Evolutionary conservation across 2,888 invertebrate species (phyloP).

Genomic region (Blastobasis lacticolella): DNA sequence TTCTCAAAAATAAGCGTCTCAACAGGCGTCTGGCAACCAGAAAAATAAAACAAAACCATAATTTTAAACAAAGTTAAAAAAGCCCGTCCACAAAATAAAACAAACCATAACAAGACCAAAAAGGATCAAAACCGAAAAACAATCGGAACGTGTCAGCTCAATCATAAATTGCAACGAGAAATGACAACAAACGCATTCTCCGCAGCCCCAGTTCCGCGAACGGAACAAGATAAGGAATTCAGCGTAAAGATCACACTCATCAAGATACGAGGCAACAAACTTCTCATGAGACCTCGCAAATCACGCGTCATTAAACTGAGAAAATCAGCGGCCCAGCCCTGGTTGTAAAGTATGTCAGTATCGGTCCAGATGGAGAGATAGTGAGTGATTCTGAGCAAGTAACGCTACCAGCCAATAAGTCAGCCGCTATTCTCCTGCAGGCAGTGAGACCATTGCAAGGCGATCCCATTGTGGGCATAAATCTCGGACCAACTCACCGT

Average conservation of each 20-base stretch:
- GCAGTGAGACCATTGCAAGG: slow-evolving; percentile 46
- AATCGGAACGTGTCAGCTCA: no score
- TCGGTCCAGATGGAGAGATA: slow-evolving; percentile 55
- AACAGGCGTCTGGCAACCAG: no score
- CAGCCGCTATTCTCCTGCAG: slow-evolving; percentile 39
- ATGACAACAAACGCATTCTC: neutral
- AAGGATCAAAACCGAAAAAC: no score
- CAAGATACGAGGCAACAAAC: slow-evolving; percentile 18
- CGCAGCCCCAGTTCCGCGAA: slow-evolving; percentile 3
- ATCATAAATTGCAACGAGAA: no score
- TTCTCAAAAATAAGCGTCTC: no score
- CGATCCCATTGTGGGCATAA: slow-evolving; percentile 55
- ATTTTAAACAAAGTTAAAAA: no score
- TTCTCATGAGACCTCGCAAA: slow-evolving; percentile 37
- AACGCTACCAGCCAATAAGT: slow-evolving; percentile 53
- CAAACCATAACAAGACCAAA: no score
- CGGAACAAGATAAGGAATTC: slow-evolving; percentile 11
- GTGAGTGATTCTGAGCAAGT: slow-evolving; percentile 46
- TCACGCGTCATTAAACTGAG: slow-evolving; percentile 47
- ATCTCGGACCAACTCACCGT: slow-evolving; percentile 40
- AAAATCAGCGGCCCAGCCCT: slow-evolving; percentile 42
- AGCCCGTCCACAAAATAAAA: no score
- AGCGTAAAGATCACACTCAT: slow-evolving; percentile 15
- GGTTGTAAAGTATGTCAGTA: slow-evolving; percentile 55
- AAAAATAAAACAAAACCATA: no score